Base-by-base conservation (phyloP, 2,113 vertebrate genomes). In the Periophthalmodon schlosseri region DNA sequence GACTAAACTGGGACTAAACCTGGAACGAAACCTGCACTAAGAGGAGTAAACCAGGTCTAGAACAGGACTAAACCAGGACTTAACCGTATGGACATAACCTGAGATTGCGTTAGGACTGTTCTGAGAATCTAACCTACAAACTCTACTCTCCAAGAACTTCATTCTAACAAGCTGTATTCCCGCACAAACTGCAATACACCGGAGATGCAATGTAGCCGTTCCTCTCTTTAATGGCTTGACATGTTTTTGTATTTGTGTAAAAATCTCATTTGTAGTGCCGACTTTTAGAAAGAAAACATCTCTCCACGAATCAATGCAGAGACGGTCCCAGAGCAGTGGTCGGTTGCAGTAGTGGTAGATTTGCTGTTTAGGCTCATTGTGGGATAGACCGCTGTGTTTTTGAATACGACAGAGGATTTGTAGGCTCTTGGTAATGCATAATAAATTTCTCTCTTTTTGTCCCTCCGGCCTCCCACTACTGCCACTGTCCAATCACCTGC, bases 381-480 rank as follows among this genome's bases (percentile, higher is more conserved):
- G 24, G 3, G 24, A 34, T 71, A 21, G 64, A n/a, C 7, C 71
- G 68, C 52, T 11, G 49, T 58, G 74, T 76, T 49, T 8, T 14
- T 72, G 54, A 58, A 65, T 6, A 58, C 14, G 64, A 73, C 23
- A 69, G 5, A 50, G 50, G 64, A 36, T 78, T 36, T 72, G 56
- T 66, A 50, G 39, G 47, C 21, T 73, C 77, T 16, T 76, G 75
- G 71, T 69, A 69, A 74, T 63, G 23, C 58, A 47, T 68, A 24
- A 75, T 72, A 72, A 66, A 60, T 66, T 10, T 39, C 68, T 49
- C 71, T 49, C 49, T 77, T 64, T 69, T 44, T 65, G 52, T 56
- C 73, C 49, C 63, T 70, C 57, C 20, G 15, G 52, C 52, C 20
- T 6, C 52, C 20, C 18, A 8, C 20, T 8, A 18, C 76, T 65